Base-by-base conservation (phyloP, 2,888 invertebrate species). In the Dolichopus griseipennis region DNA sequence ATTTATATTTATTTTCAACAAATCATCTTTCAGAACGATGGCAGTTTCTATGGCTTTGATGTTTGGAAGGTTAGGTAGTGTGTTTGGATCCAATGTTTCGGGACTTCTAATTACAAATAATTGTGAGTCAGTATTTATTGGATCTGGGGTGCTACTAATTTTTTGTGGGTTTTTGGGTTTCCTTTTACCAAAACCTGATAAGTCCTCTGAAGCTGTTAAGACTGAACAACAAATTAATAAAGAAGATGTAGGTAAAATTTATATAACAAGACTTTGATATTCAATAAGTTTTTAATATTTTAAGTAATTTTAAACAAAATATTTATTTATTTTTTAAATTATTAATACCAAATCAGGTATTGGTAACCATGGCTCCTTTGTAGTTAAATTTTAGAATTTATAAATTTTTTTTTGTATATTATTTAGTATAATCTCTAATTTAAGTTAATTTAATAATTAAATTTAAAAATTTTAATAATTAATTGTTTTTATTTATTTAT, bases 41-140 rank as follows among this genome's bases (percentile, higher is more conserved):
- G 84, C 84, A 37, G 75, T 84, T 68, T 83, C 84, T 61, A 81
- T 85, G 69, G 83, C 84, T 0, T 72, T 84, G 15, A 84, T 84
- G 83, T 79, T 82, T 71, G 85, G 85, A n/a, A 78, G 84, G 10
- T 68, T 76, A 63, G 84, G 84, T 10, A 83, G 83, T 61, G 82
- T 84, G 71, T 77, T 81, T 37, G 84, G 84, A 12, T 80, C 83
- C 4, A 83, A 83, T 75, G 71, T 83, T 22, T 77, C 80, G 6
- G 84, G 84, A 21, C 75, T 78, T 5, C 70, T 84, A 21, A 75
- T 84, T 37, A 81, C 81, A 27, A 77, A 78, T 68, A 74, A 81
- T 68, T 85, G 84, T 72, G 78, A 82, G 71, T 78, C 78, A 69
- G 77, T 82, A 61, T 84, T 84, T 74, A 73, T 75, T 22, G 71